Base-by-base conservation (phyloP, 2,113 vertebrate species). In the Hoplias malabaricus region DNA sequence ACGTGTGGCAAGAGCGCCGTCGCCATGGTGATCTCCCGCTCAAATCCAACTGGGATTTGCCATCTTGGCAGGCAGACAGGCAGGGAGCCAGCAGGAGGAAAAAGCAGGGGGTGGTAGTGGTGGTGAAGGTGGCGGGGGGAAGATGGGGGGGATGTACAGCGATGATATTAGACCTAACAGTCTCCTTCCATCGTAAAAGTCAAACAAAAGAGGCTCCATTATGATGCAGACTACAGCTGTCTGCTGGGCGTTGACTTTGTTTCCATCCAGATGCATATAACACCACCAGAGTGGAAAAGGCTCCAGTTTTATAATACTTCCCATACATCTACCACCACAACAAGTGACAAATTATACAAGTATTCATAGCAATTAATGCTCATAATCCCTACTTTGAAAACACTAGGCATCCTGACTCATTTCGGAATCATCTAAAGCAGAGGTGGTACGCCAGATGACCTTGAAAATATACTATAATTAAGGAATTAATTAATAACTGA, bases 1-100 rank as follows among this genome's bases (percentile, higher is more conserved):
- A 90, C 86, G 89, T 89, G 90, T 90, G 87, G 89, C 86, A 90
- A 87, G 90, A 90, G 69, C 68, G 46, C 84, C 85, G 92, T 94
- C 91, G 87, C 93, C 92, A 94, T 94, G 93, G 93, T 92, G 93
- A 94, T 92, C 91, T 88, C 86, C 90, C 87, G 89, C 89, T 90
- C 89, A 92, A 93, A 92, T 90, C 90, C 91, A 90, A 87, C 88
- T 90, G 92, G 92, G 92, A 93, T 92, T 92, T 85, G 80, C 89
- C 89, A 87, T 90, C 85, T 90, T 89, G 84, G 72, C 87, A 87
- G 81, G 80, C 86, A 80, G 80, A 62, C 80, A 75, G 70, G 68
- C 63, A 82, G 84, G 71, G 57, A 89, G 89, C 74, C 85, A 89
- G 88, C 65, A 61, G 82, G 69, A 73, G 78, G 56, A 54, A 68